Base-by-base conservation (phyloP, 37 sponge, comb jelly and placozoan genomes). In the Bolinopsis microptera region DNA sequence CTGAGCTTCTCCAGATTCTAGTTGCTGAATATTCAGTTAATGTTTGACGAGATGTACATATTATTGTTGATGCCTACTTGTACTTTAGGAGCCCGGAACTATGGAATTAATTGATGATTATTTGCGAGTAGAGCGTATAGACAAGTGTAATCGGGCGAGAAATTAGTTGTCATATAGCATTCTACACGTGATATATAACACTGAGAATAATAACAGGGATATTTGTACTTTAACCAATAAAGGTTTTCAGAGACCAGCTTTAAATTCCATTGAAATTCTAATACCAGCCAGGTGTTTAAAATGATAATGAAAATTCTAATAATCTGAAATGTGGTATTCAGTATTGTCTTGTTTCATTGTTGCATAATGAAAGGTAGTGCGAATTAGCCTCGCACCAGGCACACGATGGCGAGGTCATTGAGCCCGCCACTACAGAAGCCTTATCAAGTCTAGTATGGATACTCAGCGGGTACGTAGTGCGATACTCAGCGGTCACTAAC, bases 331-430 rank as follows among this genome's bases (percentile, higher is more conserved):
- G 80, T 77, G 80, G 80, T 77, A 77, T 70, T 70, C n/a, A n/a
- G 74, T 24, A 77, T 70, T 70, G 80, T 77, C 80, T 77, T 77
- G 18, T 77, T 77, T 77, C 32, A 77, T 77, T 77, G 80, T 77
- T 77, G 27, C 80, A 77, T 77, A 77, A 77, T 77, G 27, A 33
- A 77, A 35, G 80, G 5, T 77, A 32, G 35, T 1, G 80, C 74
- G 35, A 32, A 48, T 48, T 48, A 48, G 61, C 61, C 5, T 13
- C 61, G 80, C 32, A 18, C 80, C 80, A 77, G 80, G 27, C 80
- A 35, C 80, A 31, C 80, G 21, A 77, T 32, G 27, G 80, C 28
- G 32, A 34, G 33, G 37, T 35, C 31, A 72, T 72, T 28, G 74
- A 2, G 74, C 2, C 21, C 1, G 28, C 74, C 74, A 27, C 35